These are phyloP conservation scores for Drosophila seguyi DNA, from an alignment of 1,140 invertebrate species.

Conservation along the genomic window DNA sequence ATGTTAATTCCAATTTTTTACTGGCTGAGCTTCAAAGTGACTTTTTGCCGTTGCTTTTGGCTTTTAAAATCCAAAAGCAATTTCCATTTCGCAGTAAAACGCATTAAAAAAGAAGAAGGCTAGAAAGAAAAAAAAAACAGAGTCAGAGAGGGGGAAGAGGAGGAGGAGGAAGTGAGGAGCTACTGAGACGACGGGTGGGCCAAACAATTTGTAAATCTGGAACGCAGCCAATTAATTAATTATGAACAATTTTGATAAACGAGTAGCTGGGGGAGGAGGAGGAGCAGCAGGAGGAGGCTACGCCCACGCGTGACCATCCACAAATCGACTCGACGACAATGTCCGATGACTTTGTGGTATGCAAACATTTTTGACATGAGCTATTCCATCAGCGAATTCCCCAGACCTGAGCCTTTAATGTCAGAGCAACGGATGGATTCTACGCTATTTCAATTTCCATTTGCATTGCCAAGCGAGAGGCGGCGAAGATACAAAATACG, in stretches of 20 bases:
- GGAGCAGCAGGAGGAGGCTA: constrained; percentile 1
- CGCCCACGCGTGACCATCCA: constrained; percentile 66
- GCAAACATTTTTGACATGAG: constrained; percentile 66
- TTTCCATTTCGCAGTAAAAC: constrained; percentile 79
- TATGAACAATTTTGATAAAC: constrained; percentile 84
- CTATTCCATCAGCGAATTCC: constrained; percentile 40
- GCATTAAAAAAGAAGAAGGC: constrained; percentile 46
- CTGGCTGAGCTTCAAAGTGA: constrained; percentile 33
- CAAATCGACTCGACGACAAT: constrained; percentile 35
- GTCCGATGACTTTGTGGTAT: constrained; percentile 49
- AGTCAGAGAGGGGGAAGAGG: constrained; percentile 9
- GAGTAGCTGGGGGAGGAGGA: constrained; percentile 21
- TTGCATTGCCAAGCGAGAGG: constrained; percentile 49
- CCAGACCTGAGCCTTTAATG: constrained; percentile 48
- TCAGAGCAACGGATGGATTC: constrained; percentile 64
- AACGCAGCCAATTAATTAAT: constrained; percentile 83
- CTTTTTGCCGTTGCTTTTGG: constrained; percentile 55
- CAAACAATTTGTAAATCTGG: constrained; percentile 81
- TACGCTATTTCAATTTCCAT: constrained; percentile 74
- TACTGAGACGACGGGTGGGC: constrained; percentile 35
- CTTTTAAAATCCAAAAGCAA: constrained; percentile 69
- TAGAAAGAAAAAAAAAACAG: constrained; percentile 9
- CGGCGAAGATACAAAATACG: constrained; percentile 11
- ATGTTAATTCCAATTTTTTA: constrained; percentile 67
- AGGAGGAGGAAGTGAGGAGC: neutral